Conservation (phyloP, 1,140 invertebrate genomes). For the Antheraea mylitta region DNA sequence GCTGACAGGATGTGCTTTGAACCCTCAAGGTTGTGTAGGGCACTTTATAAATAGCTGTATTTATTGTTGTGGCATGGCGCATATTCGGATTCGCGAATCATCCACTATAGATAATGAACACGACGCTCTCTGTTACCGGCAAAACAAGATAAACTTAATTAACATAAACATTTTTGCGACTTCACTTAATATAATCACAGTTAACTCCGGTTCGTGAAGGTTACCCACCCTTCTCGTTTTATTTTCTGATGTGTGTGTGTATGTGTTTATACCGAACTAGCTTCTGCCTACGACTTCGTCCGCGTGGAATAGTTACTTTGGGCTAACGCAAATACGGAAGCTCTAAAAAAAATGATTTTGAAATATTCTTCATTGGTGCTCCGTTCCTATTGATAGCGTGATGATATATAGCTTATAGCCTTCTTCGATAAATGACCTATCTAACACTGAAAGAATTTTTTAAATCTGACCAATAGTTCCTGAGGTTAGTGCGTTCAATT, state of each 20-base stretch:
- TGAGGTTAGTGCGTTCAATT: too few relatives aligned
- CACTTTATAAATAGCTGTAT: conserved; percentile 44
- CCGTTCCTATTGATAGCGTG: too few relatives aligned
- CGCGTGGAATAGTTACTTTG: too few relatives aligned
- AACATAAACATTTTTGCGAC: conserved; percentile 12
- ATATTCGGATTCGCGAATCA: background rate
- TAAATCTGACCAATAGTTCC: too few relatives aligned
- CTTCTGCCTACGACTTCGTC: too few relatives aligned
- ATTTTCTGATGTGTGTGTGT: conserved; percentile 12
- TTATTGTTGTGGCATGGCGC: conserved; percentile 39
- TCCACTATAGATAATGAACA: background rate
- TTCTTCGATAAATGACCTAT: too few relatives aligned
- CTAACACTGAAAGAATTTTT: too few relatives aligned
- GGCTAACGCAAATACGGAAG: too few relatives aligned
- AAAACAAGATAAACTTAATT: conserved; percentile 11
- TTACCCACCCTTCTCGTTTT: conserved; percentile 5
- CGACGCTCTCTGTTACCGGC: background rate
- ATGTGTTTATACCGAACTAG: too few relatives aligned
- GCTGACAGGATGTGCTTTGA: conserved; percentile 67
- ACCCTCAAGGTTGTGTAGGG: conserved; percentile 64
- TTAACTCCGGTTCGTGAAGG: conserved; percentile 10
- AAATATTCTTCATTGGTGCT: too few relatives aligned
- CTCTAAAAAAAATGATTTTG: too few relatives aligned
- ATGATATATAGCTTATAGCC: too few relatives aligned
- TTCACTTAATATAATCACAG: conserved; percentile 10